A percentile compares a stretch with the other conserved stretches of the same genome.
Conservation (phyloP, 2,797 vertebrate species). For the Phoxinus dragarum region DNA sequence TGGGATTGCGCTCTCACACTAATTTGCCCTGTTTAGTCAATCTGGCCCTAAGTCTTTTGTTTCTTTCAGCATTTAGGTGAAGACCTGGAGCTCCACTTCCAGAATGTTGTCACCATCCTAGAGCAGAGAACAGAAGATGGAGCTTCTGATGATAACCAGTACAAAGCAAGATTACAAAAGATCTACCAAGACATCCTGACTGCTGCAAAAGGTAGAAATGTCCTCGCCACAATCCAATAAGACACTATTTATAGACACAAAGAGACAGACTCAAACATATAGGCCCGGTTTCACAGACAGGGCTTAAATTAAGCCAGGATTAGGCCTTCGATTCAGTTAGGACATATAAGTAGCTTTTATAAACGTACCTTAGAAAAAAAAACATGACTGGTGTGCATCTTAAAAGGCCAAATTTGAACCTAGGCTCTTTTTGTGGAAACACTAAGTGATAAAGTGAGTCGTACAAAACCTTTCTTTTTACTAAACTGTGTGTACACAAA, state of each 20-base stretch:
- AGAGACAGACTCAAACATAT: background rate
- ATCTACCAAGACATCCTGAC: conserved; percentile 76
- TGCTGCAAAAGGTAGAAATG: conserved; percentile 62
- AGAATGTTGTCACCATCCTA: conserved; percentile 73
- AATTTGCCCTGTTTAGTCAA: too few relatives aligned
- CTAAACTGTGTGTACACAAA: too few relatives aligned
- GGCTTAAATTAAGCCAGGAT: background rate
- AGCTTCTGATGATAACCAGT: conserved; percentile 56
- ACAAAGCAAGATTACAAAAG: conserved; percentile 71
- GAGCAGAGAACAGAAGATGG: conserved; percentile 70
- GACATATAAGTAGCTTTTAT: too few relatives aligned
- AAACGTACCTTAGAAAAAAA: too few relatives aligned
- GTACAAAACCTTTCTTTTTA: too few relatives aligned
- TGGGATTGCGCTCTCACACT: too few relatives aligned
- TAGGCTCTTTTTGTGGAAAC: too few relatives aligned
- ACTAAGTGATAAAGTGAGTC: too few relatives aligned
- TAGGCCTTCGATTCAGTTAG: background rate
- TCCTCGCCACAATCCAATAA: background rate
- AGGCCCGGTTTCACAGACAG: background rate
- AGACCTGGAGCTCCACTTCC: conserved; percentile 77
- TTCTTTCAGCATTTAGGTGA: conserved; percentile 71
- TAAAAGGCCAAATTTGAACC: too few relatives aligned
- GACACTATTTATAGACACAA: background rate
- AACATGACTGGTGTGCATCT: too few relatives aligned
- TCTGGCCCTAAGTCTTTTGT: background rate